A percentile compares a stretch with the other conserved stretches of the same genome.
phyloP scores from a whole-genome alignment of 1,140 invertebrate species.

The Protaetia brevitarsis region DNA sequence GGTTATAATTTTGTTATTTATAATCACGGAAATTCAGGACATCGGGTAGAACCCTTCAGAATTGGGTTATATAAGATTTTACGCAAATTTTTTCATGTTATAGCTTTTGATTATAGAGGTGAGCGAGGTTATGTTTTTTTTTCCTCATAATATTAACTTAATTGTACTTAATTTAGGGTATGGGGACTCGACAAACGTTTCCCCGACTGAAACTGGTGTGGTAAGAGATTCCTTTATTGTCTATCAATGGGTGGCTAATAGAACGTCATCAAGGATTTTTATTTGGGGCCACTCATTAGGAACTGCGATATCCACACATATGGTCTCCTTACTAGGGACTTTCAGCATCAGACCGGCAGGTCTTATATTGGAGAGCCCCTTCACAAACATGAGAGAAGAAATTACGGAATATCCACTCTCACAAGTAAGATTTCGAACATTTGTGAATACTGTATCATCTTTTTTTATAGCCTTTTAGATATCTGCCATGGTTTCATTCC shows the following conservation, averaged over 20 bases:
- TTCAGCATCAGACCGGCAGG: conserved; percentile 61
- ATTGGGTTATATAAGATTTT: conserved; percentile 83
- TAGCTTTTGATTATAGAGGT: conserved; percentile 90
- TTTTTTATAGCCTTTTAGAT: conserved; percentile 52
- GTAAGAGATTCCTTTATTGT: conserved; percentile 77
- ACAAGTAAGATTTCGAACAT: conserved; percentile 51
- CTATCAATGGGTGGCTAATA: conserved; percentile 72
- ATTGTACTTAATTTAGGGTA: conserved; percentile 61
- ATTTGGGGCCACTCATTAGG: conserved; percentile 91
- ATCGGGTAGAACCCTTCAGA: conserved; percentile 73
- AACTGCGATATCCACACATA: conserved; percentile 63
- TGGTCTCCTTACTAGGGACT: conserved; percentile 56
- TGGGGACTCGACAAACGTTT: conserved; percentile 75
- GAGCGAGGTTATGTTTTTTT: no score
- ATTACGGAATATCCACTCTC: conserved; percentile 76
- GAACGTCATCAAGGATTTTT: conserved; percentile 61
- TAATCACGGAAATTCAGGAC: conserved; percentile 87
- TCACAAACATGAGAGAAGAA: conserved; percentile 83
- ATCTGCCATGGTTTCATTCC: conserved; percentile 70
- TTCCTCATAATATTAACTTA: no score
- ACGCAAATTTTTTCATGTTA: conserved; percentile 75
- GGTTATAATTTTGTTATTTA: conserved; percentile 69
- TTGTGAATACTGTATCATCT: background rate
- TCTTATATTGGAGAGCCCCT: conserved; percentile 82
- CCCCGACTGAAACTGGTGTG: conserved; percentile 75